Evolutionary conservation across 2,113 vertebrate species (phyloP).

Genomic region (Neogale vison): DNA sequence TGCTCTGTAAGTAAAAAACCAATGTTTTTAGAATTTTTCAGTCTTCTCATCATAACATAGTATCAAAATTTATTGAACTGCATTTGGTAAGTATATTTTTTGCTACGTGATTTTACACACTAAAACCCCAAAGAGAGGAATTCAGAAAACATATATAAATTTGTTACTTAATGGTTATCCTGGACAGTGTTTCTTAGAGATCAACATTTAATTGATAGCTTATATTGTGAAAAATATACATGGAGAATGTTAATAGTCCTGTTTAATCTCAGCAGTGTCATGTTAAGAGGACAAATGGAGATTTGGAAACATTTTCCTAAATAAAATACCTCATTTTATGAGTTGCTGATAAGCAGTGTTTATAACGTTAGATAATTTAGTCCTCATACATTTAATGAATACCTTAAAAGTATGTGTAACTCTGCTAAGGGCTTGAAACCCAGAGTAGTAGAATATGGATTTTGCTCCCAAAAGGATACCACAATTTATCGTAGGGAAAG

Average conservation of each 20-base stretch:
- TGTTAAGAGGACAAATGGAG: constrained; percentile 27
- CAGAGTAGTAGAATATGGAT: background rate
- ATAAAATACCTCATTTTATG: constrained; percentile 57
- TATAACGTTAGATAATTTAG: constrained; percentile 17
- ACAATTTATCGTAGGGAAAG: background rate
- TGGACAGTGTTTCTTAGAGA: background rate
- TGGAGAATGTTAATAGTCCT: background rate
- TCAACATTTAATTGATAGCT: background rate
- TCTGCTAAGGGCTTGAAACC: background rate
- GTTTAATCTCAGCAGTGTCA: constrained; percentile 34
- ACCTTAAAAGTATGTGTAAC: constrained; percentile 19
- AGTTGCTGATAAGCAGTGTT: constrained; percentile 44
- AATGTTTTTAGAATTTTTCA: background rate
- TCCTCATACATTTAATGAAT: constrained; percentile 10
- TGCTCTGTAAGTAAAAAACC: constrained; percentile 65
- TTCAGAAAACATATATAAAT: constrained; percentile 46
- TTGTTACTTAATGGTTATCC: constrained; percentile 8
- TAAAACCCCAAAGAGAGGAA: constrained; percentile 8
- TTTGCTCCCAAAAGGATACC: background rate
- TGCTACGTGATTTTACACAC: background rate
- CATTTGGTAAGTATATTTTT: constrained; percentile 67
- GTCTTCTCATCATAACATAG: constrained; percentile 37
- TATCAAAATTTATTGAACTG: constrained; percentile 41
- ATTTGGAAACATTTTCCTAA: constrained; percentile 55
- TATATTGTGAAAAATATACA: constrained; percentile 52